Evolutionary conservation across 2,888 invertebrate species (phyloP), one percentile per base, ranked within the genome.

Genomic region (Troglohyphantes excavatus): DNA sequence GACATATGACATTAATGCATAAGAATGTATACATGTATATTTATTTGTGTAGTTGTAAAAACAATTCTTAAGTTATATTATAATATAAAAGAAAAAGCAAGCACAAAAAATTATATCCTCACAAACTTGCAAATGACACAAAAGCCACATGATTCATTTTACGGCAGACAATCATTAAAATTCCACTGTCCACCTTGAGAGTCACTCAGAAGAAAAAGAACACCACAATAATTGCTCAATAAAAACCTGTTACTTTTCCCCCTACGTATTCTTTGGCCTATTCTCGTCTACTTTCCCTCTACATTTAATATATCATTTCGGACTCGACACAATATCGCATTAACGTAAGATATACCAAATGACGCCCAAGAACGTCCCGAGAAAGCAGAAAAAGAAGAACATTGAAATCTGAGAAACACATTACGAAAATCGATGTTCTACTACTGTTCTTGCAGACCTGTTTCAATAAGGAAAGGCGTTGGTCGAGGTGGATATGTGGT

Each of bases 281-380:
- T 11, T 33, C 39, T 53, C 23, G 17, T 23, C 27, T 23, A 23
- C 6, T 33, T 46, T 53, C 23, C 46, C 5, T 72, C 26, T 46
- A 61, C 75, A 61, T 61, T 29, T 29, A 59, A 59, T 59, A 59
- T 21, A 53, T 75, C 75, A 75, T 75, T 65, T 21, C 61, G 19
- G 5, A 19, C 9, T 5, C 13, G 33, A 75, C 59, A 75, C 75
- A 61, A 75, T 61, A 75, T 59, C 29, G 13, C 59, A 75, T 61
- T 61, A 61, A 29, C 19, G 29, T 21, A 61, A 61, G 65, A 26
- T 39, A 43, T 26, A 17, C n/a, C n/a, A 43, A 46, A 19, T 23
- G 39, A 78, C 65, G 43, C 33, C 26, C 17, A 53, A 9, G 17
- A 5, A 53, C 9, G 65, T 72, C 46, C 72, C 39, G 17, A 26